These are phyloP conservation scores for Stictocephala bisonia DNA, from an alignment of 2,888 invertebrate species.

Conservation along the genomic window DNA sequence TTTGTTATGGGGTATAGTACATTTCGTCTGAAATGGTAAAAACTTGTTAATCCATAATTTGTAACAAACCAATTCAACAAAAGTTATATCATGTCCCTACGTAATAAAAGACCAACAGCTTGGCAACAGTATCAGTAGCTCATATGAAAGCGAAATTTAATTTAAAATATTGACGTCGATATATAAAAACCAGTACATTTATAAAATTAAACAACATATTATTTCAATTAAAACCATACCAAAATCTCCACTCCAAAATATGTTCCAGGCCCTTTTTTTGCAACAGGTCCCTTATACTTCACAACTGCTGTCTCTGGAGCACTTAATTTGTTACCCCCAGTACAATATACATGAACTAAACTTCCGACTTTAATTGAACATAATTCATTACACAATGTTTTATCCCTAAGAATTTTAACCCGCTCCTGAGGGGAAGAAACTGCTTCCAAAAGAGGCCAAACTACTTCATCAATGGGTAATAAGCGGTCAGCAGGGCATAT, in stretches of 20 bases:
- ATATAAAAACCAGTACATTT: no score
- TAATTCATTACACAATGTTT: conserved; percentile 54
- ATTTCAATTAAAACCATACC: conserved; percentile 56
- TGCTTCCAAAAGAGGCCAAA: conserved; percentile 55
- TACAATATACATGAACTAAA: conserved; percentile 53
- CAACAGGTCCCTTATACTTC: conserved; percentile 57
- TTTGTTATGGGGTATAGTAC: no score
- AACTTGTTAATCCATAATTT: no score
- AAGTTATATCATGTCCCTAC: no score
- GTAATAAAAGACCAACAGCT: no score
- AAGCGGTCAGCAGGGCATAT: conserved; percentile 53
- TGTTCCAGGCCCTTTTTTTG: conserved; percentile 56
- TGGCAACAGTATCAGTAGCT: no score
- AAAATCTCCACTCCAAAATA: conserved; percentile 60
- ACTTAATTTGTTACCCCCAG: conserved; percentile 44
- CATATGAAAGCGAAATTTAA: no score
- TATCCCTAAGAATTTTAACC: conserved; percentile 52
- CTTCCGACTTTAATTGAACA: conserved; percentile 54
- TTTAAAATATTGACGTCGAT: no score
- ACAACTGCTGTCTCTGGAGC: conserved; percentile 54
- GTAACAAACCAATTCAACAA: no score
- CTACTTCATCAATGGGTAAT: conserved; percentile 52
- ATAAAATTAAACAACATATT: neutral
- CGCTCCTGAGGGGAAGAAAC: conserved; percentile 53
- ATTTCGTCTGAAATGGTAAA: no score